Evolutionary conservation across 2,797 vertebrate genomes (phyloP), one percentile per base, ranked within the genome.

Genomic region (Phoebastria nigripes): DNA sequence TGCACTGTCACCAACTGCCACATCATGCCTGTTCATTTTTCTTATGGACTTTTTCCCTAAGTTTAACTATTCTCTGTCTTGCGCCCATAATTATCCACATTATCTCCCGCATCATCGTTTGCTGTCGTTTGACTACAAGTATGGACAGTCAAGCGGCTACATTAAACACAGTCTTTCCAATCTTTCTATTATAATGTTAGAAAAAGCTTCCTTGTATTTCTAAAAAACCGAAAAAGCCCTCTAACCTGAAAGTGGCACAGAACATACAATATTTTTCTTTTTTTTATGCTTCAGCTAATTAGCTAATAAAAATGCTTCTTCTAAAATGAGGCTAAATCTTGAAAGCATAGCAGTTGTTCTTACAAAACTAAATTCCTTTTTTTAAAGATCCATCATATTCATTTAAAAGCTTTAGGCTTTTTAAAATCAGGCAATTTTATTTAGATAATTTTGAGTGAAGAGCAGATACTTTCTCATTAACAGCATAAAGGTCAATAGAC

Each of bases 71-170:
- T 94, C 11, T 61, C 28, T 59, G 10, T 52, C 37, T 67, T 59
- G 37, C 5, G 3, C 31, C n/a, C 6, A 0, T 14, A 33, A 52
- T 74, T 66, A 10, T 8, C 15, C n/a, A 20, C 0, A 0, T 66
- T 63, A 28, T 56, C 47, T 87, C 55, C 37, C 35, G 16, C 5
- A 6, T 62, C 10, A 28, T 61, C 6, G 0, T 46, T 69, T 55
- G 28, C 29, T 66, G 3, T 51, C 33, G 3, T 51, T 90, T 84
- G 35, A 6, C 89, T 69, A 11, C 65, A 59, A 35, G 29, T 51
- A 2, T 10, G 46, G 39, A 20, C 24, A 15, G 33, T 47, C 35
- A n/a, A 33, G 72, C 71, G 87, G 35, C 24, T 42, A 2, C 12
- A 10, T 54, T 61, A 62, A 84, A 7, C 9, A 11, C n/a, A 49